A percentile compares a stretch with the other conserved stretches of the same genome.
Conservation (phyloP, 2,888 invertebrate genomes). For the Rambutsinella grinnellia region DNA sequence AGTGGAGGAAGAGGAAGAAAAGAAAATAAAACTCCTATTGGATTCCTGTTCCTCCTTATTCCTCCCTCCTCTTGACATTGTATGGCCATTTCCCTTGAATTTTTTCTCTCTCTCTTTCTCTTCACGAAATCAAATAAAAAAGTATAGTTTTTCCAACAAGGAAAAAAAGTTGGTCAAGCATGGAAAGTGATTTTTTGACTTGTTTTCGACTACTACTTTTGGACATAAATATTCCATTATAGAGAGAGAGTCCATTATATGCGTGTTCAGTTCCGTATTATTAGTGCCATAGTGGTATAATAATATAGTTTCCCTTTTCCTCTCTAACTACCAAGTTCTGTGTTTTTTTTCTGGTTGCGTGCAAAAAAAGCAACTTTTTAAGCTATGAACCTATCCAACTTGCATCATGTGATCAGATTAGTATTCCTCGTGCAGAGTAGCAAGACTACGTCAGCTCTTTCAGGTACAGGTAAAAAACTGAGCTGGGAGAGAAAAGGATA, state of each 20-base stretch:
- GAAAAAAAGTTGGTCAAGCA: slow-evolving; percentile 35
- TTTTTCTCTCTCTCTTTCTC: slow-evolving; percentile 7
- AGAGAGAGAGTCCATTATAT: slow-evolving; percentile 6
- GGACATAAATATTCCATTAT: neutral
- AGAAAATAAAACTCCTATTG: slow-evolving; percentile 27
- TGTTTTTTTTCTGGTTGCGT: no score
- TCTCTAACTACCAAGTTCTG: neutral
- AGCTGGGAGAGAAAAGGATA: neutral
- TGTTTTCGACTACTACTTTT: no score
- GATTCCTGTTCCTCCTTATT: slow-evolving; percentile 14
- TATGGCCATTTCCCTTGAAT: slow-evolving; percentile 10
- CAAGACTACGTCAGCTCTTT: no score
- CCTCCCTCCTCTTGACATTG: neutral
- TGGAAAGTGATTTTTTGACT: slow-evolving; percentile 45
- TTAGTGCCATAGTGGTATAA: neutral
- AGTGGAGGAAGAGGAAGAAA: neutral
- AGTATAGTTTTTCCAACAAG: neutral
- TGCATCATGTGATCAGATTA: neutral
- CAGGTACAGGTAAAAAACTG: neutral
- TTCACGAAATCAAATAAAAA: neutral
- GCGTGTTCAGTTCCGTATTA: neutral
- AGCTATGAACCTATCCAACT: neutral
- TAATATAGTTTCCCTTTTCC: neutral
- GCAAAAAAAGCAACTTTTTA: neutral
- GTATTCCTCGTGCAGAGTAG: neutral